phyloP scores from a whole-genome alignment of 2,113 vertebrate genomes.

The Macheiramphus alcinus region DNA sequence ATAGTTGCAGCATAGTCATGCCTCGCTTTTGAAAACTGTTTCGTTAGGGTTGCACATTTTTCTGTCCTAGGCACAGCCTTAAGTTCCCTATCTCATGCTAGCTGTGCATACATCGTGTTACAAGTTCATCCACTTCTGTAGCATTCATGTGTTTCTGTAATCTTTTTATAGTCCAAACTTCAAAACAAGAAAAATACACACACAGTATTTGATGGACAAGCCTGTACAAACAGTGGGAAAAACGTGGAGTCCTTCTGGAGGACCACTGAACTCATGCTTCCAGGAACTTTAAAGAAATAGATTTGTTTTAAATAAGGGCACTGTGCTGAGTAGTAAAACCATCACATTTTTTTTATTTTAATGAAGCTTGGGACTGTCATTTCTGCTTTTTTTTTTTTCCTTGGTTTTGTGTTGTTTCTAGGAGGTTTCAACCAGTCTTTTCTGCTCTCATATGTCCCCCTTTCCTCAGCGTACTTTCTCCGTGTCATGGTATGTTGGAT shows the following conservation, averaged over 20 bases:
- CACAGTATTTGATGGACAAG: not conserved
- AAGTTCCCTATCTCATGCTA: not conserved
- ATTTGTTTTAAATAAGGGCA: not conserved
- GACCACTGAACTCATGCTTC: not conserved
- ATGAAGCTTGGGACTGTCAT: not conserved
- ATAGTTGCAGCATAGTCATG: too few species aligned
- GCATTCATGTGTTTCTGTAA: not conserved
- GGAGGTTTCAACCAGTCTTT: not conserved
- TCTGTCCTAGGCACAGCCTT: not conserved
- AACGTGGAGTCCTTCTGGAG: not conserved
- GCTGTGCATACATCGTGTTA: not conserved
- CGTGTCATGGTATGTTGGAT: not conserved
- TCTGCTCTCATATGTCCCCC: not conserved
- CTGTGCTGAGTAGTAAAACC: not conserved
- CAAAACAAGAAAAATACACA: not conserved
- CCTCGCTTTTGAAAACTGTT: not conserved
- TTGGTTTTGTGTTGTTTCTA: not conserved
- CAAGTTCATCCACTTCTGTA: not conserved
- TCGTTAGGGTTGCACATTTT: not conserved
- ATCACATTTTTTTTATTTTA: not conserved
- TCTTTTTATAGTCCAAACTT: not conserved
- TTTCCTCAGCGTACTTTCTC: not conserved
- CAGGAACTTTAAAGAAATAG: not conserved
- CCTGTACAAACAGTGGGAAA: not conserved
- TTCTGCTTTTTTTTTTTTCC: not conserved